A percentile compares a stretch with the other conserved stretches of the same genome.
Conservation (phyloP, 2,888 invertebrate species). For the Drosophila melanosoma region DNA sequence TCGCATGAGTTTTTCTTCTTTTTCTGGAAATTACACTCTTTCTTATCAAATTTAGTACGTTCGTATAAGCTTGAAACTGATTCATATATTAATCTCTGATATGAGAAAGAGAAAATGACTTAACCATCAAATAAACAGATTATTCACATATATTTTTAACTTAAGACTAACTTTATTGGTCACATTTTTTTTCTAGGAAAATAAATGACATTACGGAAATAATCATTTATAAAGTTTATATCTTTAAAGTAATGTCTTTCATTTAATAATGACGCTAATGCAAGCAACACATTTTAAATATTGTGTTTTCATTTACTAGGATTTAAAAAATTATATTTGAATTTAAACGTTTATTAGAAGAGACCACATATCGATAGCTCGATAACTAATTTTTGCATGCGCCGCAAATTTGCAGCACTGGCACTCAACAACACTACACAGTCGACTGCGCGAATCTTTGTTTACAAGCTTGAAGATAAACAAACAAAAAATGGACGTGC, state of each 20-base stretch:
- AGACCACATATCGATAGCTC: slow-evolving; percentile 35
- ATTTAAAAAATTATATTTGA: background rate
- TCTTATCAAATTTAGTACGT: slow-evolving; percentile 23
- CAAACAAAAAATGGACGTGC: slow-evolving; percentile 38
- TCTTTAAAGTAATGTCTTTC: background rate
- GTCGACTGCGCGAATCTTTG: slow-evolving; percentile 27
- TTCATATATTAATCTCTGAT: slow-evolving; percentile 22
- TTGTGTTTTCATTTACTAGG: background rate
- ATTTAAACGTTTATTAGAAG: background rate
- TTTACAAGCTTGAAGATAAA: slow-evolving; percentile 25
- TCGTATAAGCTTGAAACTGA: slow-evolving; percentile 1
- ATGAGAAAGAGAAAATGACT: slow-evolving; percentile 19
- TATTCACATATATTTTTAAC: background rate
- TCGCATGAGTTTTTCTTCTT: background rate
- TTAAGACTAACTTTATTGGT: background rate
- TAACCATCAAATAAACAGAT: background rate
- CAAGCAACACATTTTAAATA: background rate
- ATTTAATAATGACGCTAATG: background rate
- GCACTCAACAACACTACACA: slow-evolving; percentile 4
- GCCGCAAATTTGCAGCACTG: background rate
- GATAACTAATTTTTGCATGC: slow-evolving; percentile 14
- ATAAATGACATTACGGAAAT: background rate
- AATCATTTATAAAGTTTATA: background rate
- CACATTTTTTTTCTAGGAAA: background rate
- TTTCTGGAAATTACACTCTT: background rate